Evolutionary conservation across 2,797 vertebrate species (phyloP), one percentile per base, ranked within the genome.

Genomic region (Prunella strophiata): DNA sequence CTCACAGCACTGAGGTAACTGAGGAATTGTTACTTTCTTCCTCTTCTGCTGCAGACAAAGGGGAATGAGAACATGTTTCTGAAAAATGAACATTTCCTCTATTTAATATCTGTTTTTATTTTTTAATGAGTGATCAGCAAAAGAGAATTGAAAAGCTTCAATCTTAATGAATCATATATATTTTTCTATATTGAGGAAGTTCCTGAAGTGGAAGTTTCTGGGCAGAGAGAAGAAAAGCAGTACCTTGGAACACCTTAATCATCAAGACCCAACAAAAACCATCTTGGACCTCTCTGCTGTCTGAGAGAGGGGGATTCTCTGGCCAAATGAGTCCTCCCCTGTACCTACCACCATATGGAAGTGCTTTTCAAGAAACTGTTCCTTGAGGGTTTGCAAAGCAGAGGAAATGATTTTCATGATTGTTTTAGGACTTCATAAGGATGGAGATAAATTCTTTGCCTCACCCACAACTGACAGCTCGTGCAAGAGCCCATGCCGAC

Each of bases 281-380:
- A 45, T 47, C 85, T 93, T 95, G 90, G 95, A 91, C 23, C 85
- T 96, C 89, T 92, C 65, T 78, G 71, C 40, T 93, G 67, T 68
- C 58, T 78, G 85, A 91, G 65, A 90, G 85, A 94, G 75, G 70
- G 17, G 32, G 50, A 91, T 27, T 22, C 54, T 91, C 91, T 92
- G 96, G 88, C 90, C 95, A 72, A 67, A 95, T 94, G 91, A 97
- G 94, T 91, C 88, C 88, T 96, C 92, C 95, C 21, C 87, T 96
- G 52, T 93, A 93, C 83, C 96, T 96, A 79, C 68, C 90, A 83
- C 96, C 98, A 98, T 98, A 97, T 98, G 97, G 97, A 98, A 98
- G 88, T 94, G 84, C 51, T 98, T 97, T 97, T 77, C 94, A 85
- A 93, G 77, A 96, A 97, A 97, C 74, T 48, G 55, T 96, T 97